phyloP scores from a whole-genome alignment of 1,140 invertebrate species.

The Ceratina australensis region DNA sequence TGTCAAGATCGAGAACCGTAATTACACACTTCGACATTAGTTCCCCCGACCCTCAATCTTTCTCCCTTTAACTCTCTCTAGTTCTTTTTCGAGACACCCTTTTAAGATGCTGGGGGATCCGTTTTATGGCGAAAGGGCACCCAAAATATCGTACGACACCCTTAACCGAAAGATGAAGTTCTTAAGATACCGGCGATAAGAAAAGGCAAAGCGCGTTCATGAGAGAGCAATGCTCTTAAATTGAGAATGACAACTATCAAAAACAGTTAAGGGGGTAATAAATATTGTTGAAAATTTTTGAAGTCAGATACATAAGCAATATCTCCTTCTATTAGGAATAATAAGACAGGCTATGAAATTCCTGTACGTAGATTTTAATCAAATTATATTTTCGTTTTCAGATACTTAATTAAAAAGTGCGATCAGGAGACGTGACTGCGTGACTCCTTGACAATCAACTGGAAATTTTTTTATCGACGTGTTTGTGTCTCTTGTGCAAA shows the following conservation, averaged over 20 bases:
- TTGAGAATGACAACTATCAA: neutral
- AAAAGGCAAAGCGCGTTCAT: conserved; percentile 24
- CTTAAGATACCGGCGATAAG: conserved; percentile 34
- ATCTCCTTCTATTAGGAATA: too few relatives aligned
- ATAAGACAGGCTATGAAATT: neutral
- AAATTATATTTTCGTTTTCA: neutral
- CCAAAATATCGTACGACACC: conserved; percentile 11
- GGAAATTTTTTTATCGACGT: conserved; percentile 30
- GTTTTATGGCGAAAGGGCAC: conserved; percentile 32
- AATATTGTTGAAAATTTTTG: neutral
- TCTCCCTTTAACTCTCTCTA: neutral
- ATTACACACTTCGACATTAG: conserved; percentile 64
- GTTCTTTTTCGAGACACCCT: conserved; percentile 21
- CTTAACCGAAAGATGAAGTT: neutral
- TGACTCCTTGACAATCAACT: neutral
- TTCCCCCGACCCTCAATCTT: conserved; percentile 26
- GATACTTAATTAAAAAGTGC: too few relatives aligned
- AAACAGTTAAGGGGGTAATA: too few relatives aligned
- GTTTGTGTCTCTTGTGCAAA: conserved; percentile 31
- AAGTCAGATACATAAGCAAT: neutral
- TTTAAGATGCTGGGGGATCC: conserved; percentile 43
- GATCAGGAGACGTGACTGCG: conserved; percentile 7
- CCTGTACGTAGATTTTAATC: neutral
- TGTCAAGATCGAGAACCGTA: conserved; percentile 75
- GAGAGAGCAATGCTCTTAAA: neutral